Evolutionary conservation across 2,113 vertebrate genomes (phyloP).

Genomic region (Macheiramphus alcinus): DNA sequence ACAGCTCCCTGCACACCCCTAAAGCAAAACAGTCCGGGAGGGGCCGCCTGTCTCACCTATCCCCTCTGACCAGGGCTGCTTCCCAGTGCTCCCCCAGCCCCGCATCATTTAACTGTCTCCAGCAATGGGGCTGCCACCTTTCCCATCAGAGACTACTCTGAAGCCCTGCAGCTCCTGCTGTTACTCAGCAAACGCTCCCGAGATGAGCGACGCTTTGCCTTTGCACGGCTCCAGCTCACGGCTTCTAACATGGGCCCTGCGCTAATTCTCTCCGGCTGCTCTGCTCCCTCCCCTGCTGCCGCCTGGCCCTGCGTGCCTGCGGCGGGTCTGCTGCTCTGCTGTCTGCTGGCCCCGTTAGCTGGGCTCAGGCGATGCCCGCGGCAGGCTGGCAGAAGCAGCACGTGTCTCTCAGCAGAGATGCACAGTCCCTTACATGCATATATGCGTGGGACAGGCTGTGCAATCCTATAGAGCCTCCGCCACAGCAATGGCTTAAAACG

Average conservation of each 20-base stretch:
- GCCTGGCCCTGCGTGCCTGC: neutral
- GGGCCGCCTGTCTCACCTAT: neutral
- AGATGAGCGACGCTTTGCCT: neutral
- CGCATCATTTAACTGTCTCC: neutral
- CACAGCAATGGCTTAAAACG: neutral
- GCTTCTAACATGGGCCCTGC: neutral
- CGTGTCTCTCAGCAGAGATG: accelerated
- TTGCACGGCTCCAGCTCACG: neutral
- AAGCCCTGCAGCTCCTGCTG: neutral
- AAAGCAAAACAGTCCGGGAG: neutral
- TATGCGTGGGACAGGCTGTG: neutral
- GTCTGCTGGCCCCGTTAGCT: neutral
- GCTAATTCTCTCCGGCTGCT: neutral
- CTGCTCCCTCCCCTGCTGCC: neutral
- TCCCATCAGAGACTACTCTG: neutral
- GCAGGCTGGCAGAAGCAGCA: neutral
- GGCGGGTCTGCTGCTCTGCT: neutral
- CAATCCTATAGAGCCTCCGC: neutral
- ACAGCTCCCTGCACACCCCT: neutral
- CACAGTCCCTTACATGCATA: neutral
- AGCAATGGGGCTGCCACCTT: neutral
- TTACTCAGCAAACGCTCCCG: neutral
- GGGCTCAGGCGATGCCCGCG: neutral
- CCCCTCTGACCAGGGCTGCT: neutral
- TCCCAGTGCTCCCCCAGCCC: neutral